Evolutionary conservation across 2,113 vertebrate species (phyloP).

Genomic region (Caretta caretta): DNA sequence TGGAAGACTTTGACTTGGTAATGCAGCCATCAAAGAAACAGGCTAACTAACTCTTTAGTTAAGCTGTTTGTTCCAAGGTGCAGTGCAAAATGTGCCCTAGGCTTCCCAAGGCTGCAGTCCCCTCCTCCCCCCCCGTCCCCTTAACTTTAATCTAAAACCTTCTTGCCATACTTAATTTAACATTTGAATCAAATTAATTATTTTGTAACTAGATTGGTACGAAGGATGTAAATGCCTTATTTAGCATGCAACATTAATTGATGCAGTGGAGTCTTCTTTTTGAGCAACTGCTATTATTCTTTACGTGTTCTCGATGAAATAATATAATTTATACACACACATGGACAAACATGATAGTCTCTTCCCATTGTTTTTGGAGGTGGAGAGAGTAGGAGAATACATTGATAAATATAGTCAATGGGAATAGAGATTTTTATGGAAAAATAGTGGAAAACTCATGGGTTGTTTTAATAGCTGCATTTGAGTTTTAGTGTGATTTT

Average conservation of each 20-base stretch:
- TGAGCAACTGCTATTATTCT: conserved; percentile 50
- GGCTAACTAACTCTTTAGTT: conserved; percentile 78
- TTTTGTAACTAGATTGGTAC: conserved; percentile 70
- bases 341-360: not conserved
- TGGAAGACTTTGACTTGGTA: conserved; percentile 78
- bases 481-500: conserved; percentile 20
- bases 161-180: conserved; percentile 77
- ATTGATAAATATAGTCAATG: not conserved
- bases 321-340: not conserved
- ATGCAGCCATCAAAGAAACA: conserved; percentile 79
- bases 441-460: not conserved
- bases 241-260: conserved; percentile 63
- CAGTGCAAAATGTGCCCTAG: conserved; percentile 75
- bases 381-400: not conserved
- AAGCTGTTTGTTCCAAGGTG: conserved; percentile 81
- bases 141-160: conserved; percentile 73
- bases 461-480: not conserved
- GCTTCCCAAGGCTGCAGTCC: conserved; percentile 66
- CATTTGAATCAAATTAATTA: conserved; percentile 78
- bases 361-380: not conserved
- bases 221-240: conserved; percentile 63
- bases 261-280: conserved; percentile 36
- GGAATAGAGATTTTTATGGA: not conserved
- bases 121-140: conserved; percentile 30
- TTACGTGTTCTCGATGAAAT: conserved; percentile 28